Conservation (phyloP, 2,797 vertebrate genomes). For the Decapterus maruadsi region DNA sequence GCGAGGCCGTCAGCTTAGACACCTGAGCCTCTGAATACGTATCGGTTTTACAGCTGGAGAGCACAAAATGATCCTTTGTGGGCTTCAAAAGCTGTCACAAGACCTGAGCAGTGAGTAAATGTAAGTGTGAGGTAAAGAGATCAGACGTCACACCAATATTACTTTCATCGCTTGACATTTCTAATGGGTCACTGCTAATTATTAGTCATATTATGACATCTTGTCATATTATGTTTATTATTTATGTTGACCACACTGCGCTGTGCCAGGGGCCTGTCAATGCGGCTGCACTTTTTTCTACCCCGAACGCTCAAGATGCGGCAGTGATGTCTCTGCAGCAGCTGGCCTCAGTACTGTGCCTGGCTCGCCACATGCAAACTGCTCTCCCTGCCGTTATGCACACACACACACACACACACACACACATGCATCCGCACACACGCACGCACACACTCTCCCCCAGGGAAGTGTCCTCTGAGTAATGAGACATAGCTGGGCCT, state of each 20-base stretch:
- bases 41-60: not conserved
- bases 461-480: conserved; percentile 67
- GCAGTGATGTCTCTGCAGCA: conserved; percentile 39
- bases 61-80: not conserved
- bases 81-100: not conserved
- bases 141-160: not conserved
- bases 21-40: not conserved
- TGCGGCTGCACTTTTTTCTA: conserved; percentile 10
- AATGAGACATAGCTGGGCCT: conserved; percentile 73
- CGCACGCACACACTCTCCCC: conserved; percentile 5
- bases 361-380: conserved; percentile 30
- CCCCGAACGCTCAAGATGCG: conserved; percentile 2
- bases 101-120: not conserved
- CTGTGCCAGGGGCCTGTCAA: conserved; percentile 3
- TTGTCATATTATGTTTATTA: conserved; percentile 11
- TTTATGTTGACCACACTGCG: not conserved
- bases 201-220: not conserved
- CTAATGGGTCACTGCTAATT: not conserved
- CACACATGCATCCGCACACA: not conserved
- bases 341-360: conserved; percentile 26
- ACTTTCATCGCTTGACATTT: not conserved
- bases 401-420: conserved; percentile 21
- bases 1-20: not conserved
- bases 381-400: conserved; percentile 3
- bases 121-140: not conserved